Base-by-base conservation (phyloP, 1,140 invertebrate species). In the Drosophila serrata region DNA sequence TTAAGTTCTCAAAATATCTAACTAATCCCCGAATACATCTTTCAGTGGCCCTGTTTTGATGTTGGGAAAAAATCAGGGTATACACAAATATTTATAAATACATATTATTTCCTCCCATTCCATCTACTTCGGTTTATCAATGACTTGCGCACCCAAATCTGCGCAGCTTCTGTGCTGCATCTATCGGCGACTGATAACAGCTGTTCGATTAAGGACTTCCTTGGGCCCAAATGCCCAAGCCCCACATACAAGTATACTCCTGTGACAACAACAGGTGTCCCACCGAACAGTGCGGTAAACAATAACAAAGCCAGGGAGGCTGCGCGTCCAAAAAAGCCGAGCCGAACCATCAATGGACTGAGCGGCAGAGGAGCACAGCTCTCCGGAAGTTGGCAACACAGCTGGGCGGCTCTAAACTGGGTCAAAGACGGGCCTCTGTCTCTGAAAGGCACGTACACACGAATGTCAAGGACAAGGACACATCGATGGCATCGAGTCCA, bases 401-500 rank as follows among this genome's bases (percentile, higher is more conserved):
- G 85, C 73, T 88, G 75, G 49, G 53, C 19, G 49, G 53, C 19
- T 39, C 12, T 24, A 49, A 88, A 87, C 48, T 84, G 80, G 80
- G 85, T 74, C 84, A 90, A 75, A 61, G 63, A 43, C 68, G 39
- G 53, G 57, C 79, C 46, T 37, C 59, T 62, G 60, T 45, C 59
- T 65, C 63, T 48, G 46, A 48, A 33, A 24, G 24, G n/a, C 51
- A 59, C 43, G 43, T 43, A 31, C 29, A 68, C 31, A 5, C 6
- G 15, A 62, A 62, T 85, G 81, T 81, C 85, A 88, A 88, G 85
- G 85, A 82, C 84, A 87, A 73, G 62, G 65, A 75, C 58, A 70
- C 51, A 53, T 46, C 53, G 39, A 48, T 8, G 37, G 15, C 24
- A 37, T 31, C 40, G 53, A 24, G 70, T 61, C 56, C 49, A 33